phyloP scores from a whole-genome alignment of 2,797 vertebrate species.

The Sebastes matsubarae region DNA sequence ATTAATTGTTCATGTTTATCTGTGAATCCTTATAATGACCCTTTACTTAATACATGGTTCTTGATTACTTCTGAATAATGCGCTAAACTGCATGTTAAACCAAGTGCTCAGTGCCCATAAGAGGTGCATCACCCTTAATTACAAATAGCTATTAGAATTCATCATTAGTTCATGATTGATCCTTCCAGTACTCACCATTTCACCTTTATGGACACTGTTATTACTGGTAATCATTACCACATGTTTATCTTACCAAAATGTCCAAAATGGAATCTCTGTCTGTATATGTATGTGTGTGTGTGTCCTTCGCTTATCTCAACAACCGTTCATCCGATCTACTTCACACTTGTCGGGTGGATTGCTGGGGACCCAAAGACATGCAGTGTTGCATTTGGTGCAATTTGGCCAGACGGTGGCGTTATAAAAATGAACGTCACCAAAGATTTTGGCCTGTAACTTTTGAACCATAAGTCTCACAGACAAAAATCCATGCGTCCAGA shows the following conservation, averaged over 20 bases:
- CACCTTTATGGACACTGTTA: not conserved
- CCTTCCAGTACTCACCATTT: not conserved
- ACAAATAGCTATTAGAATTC: not conserved
- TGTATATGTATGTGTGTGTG: too few species aligned
- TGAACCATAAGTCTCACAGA: too few species aligned
- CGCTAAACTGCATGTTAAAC: not conserved
- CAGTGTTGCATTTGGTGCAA: too few species aligned
- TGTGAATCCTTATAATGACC: not conserved
- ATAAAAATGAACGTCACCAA: too few species aligned
- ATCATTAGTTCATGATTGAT: not conserved
- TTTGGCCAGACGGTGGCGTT: too few species aligned
- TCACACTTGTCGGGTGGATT: too few species aligned
- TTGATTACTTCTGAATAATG: not conserved
- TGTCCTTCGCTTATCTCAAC: too few species aligned
- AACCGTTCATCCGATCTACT: too few species aligned
- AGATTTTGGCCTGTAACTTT: too few species aligned
- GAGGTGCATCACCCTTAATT: not conserved
- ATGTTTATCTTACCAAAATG: not conserved
- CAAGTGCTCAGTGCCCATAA: not conserved
- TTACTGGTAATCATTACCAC: not conserved
- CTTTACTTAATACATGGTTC: not conserved
- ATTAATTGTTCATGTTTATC: not conserved
- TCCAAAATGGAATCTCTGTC: too few species aligned
- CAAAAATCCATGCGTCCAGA: too few species aligned
- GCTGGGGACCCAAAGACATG: too few species aligned